Evolutionary conservation across 1,140 invertebrate species (phyloP), one percentile per base, ranked within the genome.

Genomic region (Pseudomyrmex concolor): DNA sequence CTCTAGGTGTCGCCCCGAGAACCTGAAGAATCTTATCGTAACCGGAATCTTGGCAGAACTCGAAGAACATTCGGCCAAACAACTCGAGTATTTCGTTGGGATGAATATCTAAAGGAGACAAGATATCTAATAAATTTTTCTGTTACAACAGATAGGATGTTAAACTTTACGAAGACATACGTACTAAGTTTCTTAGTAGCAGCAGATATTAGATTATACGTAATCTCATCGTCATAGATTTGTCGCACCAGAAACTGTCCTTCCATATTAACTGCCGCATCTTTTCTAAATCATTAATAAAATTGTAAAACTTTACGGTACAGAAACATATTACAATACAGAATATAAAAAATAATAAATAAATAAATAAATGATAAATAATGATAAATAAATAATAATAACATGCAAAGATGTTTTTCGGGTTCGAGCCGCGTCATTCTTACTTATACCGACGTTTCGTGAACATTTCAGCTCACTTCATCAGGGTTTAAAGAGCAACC

Each of bases 211-310:
- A 99, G 95, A 92, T 98, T 98, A 93, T 99, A 99, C 0, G 98
- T 99, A 43, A 99, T 96, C 92, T 98, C 97, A 92, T 99, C 98
- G 84, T 99, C 98, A 91, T 99, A 99, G 85, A 99, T 98, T 93
- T 98, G 97, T 10, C 98, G 95, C 0, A 99, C 98, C 66, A 99
- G 94, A 94, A 99, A 99, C 84, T 98, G 97, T 10, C 98, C 98
- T 90, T 99, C 98, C 97, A 99, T 99, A 72, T 96, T 96, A 34
- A 99, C 96, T 64, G 98, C 97, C 1, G 98, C 98, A 94, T 98
- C 97, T 95, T 97, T 97, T 93, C 98, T 99, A 45, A 9, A 54
- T 45, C 10, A 85, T 83, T 10, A 62, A 17, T 73, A 51, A n/a
- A 10, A 62, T 51, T 50, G n/a, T 84, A 19, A 84, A 50, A 25